A percentile compares a stretch with the other conserved stretches of the same genome.
Conservation (phyloP, 2,113 vertebrate genomes). For the Lepus europaeus region DNA sequence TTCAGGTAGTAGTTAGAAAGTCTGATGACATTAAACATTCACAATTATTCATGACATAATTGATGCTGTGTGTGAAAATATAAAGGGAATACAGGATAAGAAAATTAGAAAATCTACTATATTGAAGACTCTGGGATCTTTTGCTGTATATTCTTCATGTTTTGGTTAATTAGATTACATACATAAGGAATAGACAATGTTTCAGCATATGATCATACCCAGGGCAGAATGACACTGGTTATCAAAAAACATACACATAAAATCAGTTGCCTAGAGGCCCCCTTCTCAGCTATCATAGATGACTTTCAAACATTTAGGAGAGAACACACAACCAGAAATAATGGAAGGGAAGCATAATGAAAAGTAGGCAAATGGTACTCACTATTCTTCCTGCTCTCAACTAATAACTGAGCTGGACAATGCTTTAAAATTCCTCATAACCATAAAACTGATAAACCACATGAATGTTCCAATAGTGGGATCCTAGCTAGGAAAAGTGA, state of each 20-base stretch:
- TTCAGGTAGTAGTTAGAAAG: constrained; percentile 42
- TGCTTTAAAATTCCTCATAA: constrained; percentile 1
- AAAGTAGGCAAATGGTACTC: neutral
- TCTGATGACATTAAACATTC: constrained; percentile 1
- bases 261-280: constrained; percentile 1
- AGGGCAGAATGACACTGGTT: neutral
- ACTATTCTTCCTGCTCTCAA: neutral
- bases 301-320: neutral
- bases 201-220: neutral
- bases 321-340: neutral
- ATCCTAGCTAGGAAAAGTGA: neutral
- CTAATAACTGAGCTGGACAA: neutral
- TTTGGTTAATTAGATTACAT: constrained; percentile 42
- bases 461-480: neutral
- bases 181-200: constrained; percentile 19
- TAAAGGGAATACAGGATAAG: neutral
- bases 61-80: neutral
- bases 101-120: constrained; percentile 25
- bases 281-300: neutral
- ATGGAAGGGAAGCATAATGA: neutral
- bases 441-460: neutral
- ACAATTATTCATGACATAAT: constrained; percentile 51
- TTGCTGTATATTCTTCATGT: neutral
- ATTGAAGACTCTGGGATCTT: neutral
- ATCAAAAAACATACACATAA: constrained; percentile 10